These are phyloP conservation scores for Drosophila nasuta DNA, from an alignment of 1,140 invertebrate genomes.

Conservation along the genomic window DNA sequence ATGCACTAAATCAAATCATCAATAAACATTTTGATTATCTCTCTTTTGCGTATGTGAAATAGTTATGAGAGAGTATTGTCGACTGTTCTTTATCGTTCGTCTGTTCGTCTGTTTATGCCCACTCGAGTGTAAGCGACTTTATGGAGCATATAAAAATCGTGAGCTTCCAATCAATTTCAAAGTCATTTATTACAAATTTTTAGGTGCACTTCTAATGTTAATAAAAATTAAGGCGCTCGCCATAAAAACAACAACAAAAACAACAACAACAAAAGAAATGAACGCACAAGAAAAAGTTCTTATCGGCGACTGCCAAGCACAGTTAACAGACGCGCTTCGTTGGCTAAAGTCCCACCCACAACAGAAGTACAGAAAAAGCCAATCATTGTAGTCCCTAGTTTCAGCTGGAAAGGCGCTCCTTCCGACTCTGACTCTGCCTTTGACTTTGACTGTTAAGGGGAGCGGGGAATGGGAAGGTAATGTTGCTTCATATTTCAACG, in stretches of 20 bases:
- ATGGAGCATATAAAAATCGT: conserved; percentile 56
- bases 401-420: conserved; percentile 2
- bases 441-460: neutral
- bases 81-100: too few species aligned
- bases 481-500: conserved; percentile 80
- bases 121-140: conserved; percentile 49
- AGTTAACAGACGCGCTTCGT: conserved; percentile 51
- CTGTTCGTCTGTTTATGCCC: conserved; percentile 14
- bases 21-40: conserved; percentile 24
- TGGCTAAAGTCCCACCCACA: neutral
- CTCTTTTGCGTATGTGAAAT: conserved; percentile 8
- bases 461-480: conserved; percentile 52
- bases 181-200: conserved; percentile 80
- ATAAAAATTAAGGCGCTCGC: conserved; percentile 71
- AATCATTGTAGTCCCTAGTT: conserved; percentile 51
- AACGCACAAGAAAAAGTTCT: conserved; percentile 47
- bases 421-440: neutral
- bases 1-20: conserved; percentile 26
- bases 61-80: conserved; percentile 17
- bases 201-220: conserved; percentile 69
- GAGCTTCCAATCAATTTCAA: conserved; percentile 75
- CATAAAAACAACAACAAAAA: conserved; percentile 29
- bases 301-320: conserved; percentile 60
- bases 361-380: conserved; percentile 34
- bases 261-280: conserved; percentile 11